Percentiles rank a stretch among this genome's conserved stretches.
Conservation (phyloP, 2,888 invertebrate species). For the Willowsia nigromaculata region DNA sequence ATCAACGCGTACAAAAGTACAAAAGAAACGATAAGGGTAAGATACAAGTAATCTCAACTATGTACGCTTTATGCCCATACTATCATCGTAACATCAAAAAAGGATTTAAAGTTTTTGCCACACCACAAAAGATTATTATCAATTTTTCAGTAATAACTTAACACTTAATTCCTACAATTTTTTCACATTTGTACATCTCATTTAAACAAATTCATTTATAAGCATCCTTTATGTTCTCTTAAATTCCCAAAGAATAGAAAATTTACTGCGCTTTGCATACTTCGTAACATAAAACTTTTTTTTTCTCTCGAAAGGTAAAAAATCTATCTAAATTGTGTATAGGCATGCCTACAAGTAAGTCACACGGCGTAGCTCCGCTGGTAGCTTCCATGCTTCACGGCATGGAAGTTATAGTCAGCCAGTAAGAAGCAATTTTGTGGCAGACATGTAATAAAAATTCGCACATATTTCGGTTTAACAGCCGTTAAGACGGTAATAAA, state of each 20-base stretch:
- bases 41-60: too few relatives aligned
- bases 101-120: not conserved
- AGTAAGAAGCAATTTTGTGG: conserved; percentile 45
- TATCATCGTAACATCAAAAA: not conserved
- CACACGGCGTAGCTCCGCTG: not conserved
- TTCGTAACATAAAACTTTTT: not conserved
- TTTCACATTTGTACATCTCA: conserved; percentile 49
- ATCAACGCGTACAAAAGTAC: not conserved
- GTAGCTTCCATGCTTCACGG: conserved; percentile 14
- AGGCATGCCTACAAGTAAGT: too few relatives aligned
- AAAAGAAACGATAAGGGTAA: not conserved
- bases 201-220: conserved; percentile 27
- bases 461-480: conserved; percentile 52
- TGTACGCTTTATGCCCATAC: not conserved
- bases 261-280: not conserved
- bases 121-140: conserved; percentile 34
- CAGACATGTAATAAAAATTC: conserved; percentile 64
- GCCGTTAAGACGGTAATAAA: conserved; percentile 64
- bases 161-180: conserved; percentile 54
- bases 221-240: not conserved
- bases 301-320: not conserved
- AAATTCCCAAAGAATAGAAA: not conserved
- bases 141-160: conserved; percentile 49
- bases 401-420: not conserved
- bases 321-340: not conserved